Base-by-base conservation (phyloP, 2,888 invertebrate genomes). In the Panzeria rudis region DNA sequence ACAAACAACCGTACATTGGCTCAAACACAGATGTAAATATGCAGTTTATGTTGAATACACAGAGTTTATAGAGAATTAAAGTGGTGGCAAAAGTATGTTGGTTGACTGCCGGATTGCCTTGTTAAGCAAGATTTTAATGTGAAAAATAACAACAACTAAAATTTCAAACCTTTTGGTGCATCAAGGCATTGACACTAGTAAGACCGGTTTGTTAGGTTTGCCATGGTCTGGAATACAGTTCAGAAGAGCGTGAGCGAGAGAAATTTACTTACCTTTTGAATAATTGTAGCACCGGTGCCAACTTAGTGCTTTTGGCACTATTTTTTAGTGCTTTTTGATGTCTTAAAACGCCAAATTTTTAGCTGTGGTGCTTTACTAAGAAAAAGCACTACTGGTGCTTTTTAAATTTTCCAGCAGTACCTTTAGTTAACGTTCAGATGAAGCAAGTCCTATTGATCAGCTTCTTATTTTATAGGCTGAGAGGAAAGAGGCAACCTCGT, bases 111-210 rank as follows among this genome's bases (percentile, higher is more conserved):
- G 32, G 61, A 68, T 35, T 69, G 56, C 52, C 77, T 82, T 78
- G 85, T 79, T 82, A 78, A 75, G 85, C 85, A 82, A 85, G 76
- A 83, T 73, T 78, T 32, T 44, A 54, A 54, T 68, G 82, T 38
- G 87, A 87, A 88, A 76, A 79, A 25, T 41, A 80, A 88, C 85
- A 86, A 86, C 87, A 66, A 87, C 83, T 87, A 88, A 88, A 88
- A 88, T 87, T 88, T 86, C 87, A 75, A 76, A 77, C 71, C 76
- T 71, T 77, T 83, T 75, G 66, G 69, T 84, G 83, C 82, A 90
- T 89, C 88, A 89, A 91, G 90, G 87, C 89, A 90, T 90, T 89
- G 90, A 90, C 90, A 90, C 91, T 89, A 88, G 91, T 90, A 89
- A 88, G 82, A 90, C 90, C 91, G 91, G 90, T 90, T 90, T 87